phyloP scores from a whole-genome alignment of 1,140 invertebrate species.

The Gryon sp. region DNA sequence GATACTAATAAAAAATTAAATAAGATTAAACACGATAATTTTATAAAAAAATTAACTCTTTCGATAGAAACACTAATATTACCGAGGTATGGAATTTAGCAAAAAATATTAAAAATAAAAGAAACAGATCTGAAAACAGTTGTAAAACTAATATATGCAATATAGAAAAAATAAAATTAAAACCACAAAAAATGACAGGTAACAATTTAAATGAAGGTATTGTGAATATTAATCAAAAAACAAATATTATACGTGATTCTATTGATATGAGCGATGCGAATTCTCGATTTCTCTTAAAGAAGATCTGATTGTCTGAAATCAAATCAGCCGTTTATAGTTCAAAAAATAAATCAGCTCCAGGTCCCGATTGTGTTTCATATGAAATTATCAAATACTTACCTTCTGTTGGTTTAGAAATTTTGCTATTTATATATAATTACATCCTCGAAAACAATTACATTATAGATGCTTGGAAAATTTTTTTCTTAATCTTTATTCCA shows the following conservation, averaged over 20 bases:
- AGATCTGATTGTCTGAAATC: not conserved
- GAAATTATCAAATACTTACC: not conserved
- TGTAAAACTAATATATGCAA: conserved; percentile 13
- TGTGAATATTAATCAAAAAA: no score
- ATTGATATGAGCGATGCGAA: not conserved
- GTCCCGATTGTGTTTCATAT: conserved; percentile 1
- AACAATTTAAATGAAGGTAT: no score
- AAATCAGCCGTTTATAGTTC: not conserved
- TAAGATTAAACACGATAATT: not conserved
- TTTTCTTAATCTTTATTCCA: conserved; percentile 16
- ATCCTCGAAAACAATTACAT: not conserved
- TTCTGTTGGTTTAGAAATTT: not conserved
- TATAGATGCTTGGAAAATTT: conserved; percentile 7
- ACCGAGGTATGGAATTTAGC: conserved; percentile 1
- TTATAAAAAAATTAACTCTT: conserved; percentile 19
- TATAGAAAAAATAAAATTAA: conserved; percentile 7
- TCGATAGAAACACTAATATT: conserved; percentile 2
- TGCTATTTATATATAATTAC: not conserved
- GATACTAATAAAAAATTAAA: not conserved
- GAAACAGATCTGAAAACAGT: not conserved
- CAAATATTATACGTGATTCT: not conserved
- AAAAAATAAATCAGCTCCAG: not conserved
- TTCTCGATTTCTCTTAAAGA: not conserved
- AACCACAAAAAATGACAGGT: not conserved
- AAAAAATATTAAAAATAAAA: conserved; percentile 31